phyloP scores from a whole-genome alignment of 2,113 vertebrate genomes.

The zebrafish (Danio rerio) region DNA sequence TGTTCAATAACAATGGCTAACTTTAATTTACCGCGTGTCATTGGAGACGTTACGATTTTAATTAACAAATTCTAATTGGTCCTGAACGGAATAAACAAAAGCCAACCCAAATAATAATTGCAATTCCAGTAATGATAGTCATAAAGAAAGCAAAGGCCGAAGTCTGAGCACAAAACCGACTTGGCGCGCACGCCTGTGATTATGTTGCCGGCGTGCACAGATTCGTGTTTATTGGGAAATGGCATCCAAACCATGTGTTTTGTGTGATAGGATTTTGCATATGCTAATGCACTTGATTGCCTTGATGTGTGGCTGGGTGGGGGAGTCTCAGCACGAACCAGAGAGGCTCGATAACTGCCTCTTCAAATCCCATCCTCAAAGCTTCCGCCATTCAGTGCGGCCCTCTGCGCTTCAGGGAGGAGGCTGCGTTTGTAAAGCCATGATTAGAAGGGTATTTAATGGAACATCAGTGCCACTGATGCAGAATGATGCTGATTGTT shows the following conservation, averaged over 20 bases:
- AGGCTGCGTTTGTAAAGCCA: constrained; percentile 47
- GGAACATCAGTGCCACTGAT: constrained; percentile 35
- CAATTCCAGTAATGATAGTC: constrained; percentile 59
- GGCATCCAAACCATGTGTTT: constrained; percentile 58
- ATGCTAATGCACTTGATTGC: constrained; percentile 64
- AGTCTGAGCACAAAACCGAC: constrained; percentile 28
- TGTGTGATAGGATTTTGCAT: constrained; percentile 60
- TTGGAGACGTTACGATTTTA: constrained; percentile 62
- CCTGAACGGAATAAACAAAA: constrained; percentile 55
- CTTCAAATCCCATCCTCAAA: constrained; percentile 53
- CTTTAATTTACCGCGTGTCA: constrained; percentile 53
- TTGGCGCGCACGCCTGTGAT: constrained; percentile 38
- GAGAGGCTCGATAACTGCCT: constrained; percentile 56
- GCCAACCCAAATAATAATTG: constrained; percentile 57
- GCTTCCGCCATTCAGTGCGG: constrained; percentile 43
- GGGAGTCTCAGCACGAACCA: constrained; percentile 39
- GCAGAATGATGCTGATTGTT: constrained; percentile 50
- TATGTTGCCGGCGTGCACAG: constrained; percentile 48
- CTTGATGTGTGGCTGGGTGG: constrained; percentile 54
- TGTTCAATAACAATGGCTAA: constrained; percentile 56
- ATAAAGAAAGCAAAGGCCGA: constrained; percentile 45
- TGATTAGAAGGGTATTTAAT: constrained; percentile 56
- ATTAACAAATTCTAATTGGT: constrained; percentile 66
- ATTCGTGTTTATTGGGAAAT: constrained; percentile 59
- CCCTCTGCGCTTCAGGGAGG: constrained; percentile 32